Base-by-base conservation (phyloP, 2,888 invertebrate species). In the Heliothis peltigera region DNA sequence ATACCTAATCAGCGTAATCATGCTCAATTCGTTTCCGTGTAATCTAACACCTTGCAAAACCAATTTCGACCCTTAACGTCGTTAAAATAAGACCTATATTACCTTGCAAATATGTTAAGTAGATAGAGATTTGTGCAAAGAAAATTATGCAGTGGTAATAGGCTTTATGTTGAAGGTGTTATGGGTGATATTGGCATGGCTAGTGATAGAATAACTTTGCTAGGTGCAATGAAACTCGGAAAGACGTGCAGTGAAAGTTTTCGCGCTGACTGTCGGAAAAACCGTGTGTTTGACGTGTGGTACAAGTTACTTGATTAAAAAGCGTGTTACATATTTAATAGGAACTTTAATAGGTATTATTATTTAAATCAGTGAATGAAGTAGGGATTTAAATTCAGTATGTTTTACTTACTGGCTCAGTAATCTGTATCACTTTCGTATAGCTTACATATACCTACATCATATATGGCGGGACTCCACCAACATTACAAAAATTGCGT, bases 211-310 rank as follows among this genome's bases (percentile, higher is more conserved):
- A 39, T 47, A 49, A 53, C 47, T 55, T 64, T 68, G 73, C 51
- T 47, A 51, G 54, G 51, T 76, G 78, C 77, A 75, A 80, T 69
- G 70, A 74, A 78, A 84, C 82, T 79, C 79, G 71, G 84, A 84
- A 85, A 84, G 83, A 82, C 74, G 81, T 75, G 78, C 75, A 75
- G 70, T 71, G 87, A 87, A 87, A 87, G 87, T 87, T 82, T 86
- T 78, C 74, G 73, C 78, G 77, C 72, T 66, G 75, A 77, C 80
- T 68, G 78, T 79, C 74, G 85, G 87, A 85, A 87, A 87, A 87
- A 84, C 81, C 77, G 79, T 79, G 75, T 75, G 70, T 79, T 75
- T 75, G 68, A 62, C 35, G 79, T 39, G 44, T 81, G 77, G 75
- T 77, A 12, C 68, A 82, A 82, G 77, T 75, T 32, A 75, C 12